phyloP scores from a whole-genome alignment of 2,797 vertebrate species.

The Manis pentadactyla region DNA sequence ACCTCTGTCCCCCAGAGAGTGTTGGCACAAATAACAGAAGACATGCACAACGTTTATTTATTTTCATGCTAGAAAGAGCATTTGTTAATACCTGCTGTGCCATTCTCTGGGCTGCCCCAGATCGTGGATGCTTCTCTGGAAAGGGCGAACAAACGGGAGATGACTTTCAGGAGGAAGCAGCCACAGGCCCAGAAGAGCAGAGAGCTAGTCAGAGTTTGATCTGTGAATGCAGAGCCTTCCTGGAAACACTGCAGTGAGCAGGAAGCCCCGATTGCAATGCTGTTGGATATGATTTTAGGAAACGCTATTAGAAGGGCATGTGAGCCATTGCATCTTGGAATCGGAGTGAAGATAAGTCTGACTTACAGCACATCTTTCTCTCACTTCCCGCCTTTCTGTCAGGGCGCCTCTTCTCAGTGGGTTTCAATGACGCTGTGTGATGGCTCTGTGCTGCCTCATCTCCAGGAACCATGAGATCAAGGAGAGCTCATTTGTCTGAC shows the following conservation, averaged over 20 bases:
- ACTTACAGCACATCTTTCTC: accelerated
- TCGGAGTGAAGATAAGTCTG: accelerated
- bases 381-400: accelerated
- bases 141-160: no score
- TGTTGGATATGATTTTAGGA: not conserved
- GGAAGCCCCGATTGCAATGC: accelerated
- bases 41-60: no score
- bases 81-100: no score
- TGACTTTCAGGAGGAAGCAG: no score
- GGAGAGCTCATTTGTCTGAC: accelerated
- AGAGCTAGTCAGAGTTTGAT: not conserved
- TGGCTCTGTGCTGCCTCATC: accelerated
- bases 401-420: accelerated
- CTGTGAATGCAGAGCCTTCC: no score
- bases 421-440: accelerated
- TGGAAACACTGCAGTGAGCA: accelerated
- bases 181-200: accelerated
- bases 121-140: no score
- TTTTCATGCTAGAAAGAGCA: no score
- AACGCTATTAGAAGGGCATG: accelerated
- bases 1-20: no score
- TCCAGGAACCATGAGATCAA: accelerated
- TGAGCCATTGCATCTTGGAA: accelerated
- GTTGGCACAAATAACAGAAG: no score
- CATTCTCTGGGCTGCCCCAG: no score